Percentiles rank a stretch among this genome's conserved stretches.
These are phyloP conservation scores for Acanthosepion esculentum DNA, from an alignment of 2,888 invertebrate genomes.

Conservation along the genomic window DNA sequence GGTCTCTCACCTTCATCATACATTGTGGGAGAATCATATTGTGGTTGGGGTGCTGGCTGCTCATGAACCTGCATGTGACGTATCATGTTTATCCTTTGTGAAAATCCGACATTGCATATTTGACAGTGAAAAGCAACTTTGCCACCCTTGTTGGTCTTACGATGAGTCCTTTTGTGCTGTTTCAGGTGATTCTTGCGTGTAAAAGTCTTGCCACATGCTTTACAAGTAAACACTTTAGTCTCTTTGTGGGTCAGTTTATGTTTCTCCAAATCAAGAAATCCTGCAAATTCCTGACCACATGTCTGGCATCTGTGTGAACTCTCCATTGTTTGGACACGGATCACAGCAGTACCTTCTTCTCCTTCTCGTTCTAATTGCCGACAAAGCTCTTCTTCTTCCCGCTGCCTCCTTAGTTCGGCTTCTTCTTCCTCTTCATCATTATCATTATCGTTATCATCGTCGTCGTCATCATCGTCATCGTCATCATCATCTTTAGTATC, in stretches of 20 bases:
- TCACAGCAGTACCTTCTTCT: conserved; percentile 44
- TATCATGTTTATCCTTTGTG: conserved; percentile 34
- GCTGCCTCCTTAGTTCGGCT: background rate
- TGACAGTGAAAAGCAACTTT: background rate
- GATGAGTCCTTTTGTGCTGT: conserved; percentile 41
- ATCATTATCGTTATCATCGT: background rate
- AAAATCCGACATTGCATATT: conserved; percentile 15
- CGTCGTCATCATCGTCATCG: background rate
- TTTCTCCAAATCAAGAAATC: conserved; percentile 39
- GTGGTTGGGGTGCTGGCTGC: background rate
- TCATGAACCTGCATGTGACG: background rate
- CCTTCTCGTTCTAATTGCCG: conserved; percentile 34
- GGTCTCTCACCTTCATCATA: conserved; percentile 12
- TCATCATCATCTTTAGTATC: background rate
- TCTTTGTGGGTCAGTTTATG: conserved; percentile 35
- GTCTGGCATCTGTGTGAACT: conserved; percentile 42
- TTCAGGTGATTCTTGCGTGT: conserved; percentile 43
- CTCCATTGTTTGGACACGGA: conserved; percentile 42
- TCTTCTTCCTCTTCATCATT: background rate
- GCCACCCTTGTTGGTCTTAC: background rate
- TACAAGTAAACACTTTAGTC: background rate
- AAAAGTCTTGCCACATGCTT: conserved; percentile 24
- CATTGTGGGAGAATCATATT: background rate
- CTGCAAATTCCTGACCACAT: conserved; percentile 42
- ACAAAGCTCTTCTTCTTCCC: conserved; percentile 37